Evolutionary conservation across 1,140 invertebrate genomes (phyloP).

Genomic region (Drosophila rhopaloa): DNA sequence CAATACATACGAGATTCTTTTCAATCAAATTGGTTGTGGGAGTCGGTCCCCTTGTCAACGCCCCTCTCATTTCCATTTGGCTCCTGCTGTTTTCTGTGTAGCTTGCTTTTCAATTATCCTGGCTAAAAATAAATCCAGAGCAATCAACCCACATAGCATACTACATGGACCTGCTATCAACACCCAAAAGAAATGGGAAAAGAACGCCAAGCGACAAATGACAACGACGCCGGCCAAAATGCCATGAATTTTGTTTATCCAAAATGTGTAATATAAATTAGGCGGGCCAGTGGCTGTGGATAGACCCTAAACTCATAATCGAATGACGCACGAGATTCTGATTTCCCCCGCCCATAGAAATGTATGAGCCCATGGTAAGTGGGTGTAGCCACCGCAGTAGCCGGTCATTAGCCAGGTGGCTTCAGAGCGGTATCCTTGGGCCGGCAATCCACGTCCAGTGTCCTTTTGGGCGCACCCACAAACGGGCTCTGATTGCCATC

Average conservation of each 20-base stretch:
- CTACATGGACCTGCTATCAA: constrained; percentile 35
- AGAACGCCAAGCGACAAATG: constrained; percentile 42
- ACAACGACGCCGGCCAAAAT: constrained; percentile 53
- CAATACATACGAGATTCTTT: constrained; percentile 47
- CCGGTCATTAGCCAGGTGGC: constrained; percentile 41
- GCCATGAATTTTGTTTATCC: constrained; percentile 61
- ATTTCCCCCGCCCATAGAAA: constrained; percentile 46
- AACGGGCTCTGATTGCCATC: constrained; percentile 72
- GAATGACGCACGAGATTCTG: constrained; percentile 73
- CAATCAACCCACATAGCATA: constrained; percentile 30
- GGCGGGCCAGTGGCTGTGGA: constrained; percentile 17
- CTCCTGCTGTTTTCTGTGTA: constrained; percentile 48
- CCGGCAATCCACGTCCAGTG: constrained; percentile 28
- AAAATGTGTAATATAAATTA: constrained; percentile 64
- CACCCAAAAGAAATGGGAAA: constrained; percentile 11
- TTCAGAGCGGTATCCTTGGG: constrained; percentile 62
- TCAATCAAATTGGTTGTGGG: constrained; percentile 46
- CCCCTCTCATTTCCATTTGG: constrained; percentile 14
- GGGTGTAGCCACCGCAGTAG: constrained; percentile 19
- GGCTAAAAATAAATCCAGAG: constrained; percentile 66
- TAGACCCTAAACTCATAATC: constrained; percentile 67
- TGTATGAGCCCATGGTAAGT: neutral
- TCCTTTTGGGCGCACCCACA: constrained; percentile 58
- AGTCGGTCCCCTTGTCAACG: constrained; percentile 21
- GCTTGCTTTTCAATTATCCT: constrained; percentile 78